Evolutionary conservation across 2,888 invertebrate species (phyloP).

Genomic region (Aphrophora alni): DNA sequence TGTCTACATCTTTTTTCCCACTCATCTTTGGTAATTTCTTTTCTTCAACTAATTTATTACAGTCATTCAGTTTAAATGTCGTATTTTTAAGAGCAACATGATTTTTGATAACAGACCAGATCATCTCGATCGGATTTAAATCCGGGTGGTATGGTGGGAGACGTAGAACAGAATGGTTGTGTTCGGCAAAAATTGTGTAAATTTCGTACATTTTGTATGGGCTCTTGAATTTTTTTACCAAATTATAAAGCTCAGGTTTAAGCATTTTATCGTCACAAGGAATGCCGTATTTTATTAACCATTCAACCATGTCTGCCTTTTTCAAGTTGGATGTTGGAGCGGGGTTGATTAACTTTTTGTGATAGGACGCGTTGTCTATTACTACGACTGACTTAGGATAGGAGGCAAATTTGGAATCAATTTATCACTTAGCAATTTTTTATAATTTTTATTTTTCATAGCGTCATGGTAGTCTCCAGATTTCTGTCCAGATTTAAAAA

Average conservation of each 20-base stretch:
- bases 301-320: background rate
- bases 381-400: background rate
- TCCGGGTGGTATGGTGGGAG: background rate
- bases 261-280: background rate
- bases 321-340: no score
- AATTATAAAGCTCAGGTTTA: background rate
- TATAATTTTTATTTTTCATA: background rate
- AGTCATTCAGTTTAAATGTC: background rate
- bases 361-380: background rate
- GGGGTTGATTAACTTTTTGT: background rate
- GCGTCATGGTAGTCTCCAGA: background rate
- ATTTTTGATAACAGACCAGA: background rate
- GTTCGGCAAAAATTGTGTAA: background rate
- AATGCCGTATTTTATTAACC: background rate
- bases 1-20: background rate
- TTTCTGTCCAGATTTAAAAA: conserved; percentile 3
- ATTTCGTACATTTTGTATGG: background rate
- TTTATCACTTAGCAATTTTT: background rate
- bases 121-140: conserved; percentile 9
- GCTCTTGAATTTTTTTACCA: background rate
- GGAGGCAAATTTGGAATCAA: background rate
- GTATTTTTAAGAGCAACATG: background rate
- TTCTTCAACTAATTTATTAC: background rate
- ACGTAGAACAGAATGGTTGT: background rate
- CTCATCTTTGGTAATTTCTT: background rate